Evolutionary conservation across 1,140 invertebrate genomes (phyloP).

Genomic region (Drosophila lacertosa): DNA sequence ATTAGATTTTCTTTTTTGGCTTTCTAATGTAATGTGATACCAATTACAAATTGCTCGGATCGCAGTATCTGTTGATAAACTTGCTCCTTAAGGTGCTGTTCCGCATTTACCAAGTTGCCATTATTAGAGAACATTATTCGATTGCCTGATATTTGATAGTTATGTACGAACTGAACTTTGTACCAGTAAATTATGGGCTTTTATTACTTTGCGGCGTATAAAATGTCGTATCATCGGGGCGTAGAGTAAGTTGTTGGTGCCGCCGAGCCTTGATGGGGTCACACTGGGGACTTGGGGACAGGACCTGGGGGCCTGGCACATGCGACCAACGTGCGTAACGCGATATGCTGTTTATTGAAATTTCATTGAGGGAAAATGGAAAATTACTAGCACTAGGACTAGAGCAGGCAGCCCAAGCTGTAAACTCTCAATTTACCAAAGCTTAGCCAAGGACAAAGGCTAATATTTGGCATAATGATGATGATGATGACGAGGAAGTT

Average conservation of each 20-base stretch:
- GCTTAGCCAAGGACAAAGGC: conserved; percentile 17
- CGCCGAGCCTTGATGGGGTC: not conserved
- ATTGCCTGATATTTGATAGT: conserved; percentile 1
- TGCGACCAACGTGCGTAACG: conserved; percentile 42
- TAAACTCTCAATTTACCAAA: conserved; percentile 69
- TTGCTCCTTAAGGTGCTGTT: too few relatives aligned
- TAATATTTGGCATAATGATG: conserved; percentile 42
- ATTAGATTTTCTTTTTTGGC: too few relatives aligned
- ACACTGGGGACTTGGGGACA: not conserved
- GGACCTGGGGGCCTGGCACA: conserved; percentile 29
- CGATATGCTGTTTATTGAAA: conserved; percentile 63
- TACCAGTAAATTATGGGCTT: conserved; percentile 9
- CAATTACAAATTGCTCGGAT: too few relatives aligned
- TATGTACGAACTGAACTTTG: not conserved
- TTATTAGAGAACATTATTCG: not conserved
- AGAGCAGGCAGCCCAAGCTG: conserved; percentile 8
- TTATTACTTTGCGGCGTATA: not conserved
- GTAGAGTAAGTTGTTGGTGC: conserved; percentile 9
- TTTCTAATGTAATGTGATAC: too few relatives aligned
- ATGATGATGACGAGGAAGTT: conserved; percentile 37
- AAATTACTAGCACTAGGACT: conserved; percentile 60
- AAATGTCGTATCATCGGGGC: conserved; percentile 1
- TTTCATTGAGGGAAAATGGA: conserved; percentile 55
- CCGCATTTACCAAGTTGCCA: not conserved
- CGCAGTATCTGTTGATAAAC: too few relatives aligned